phyloP scores from a whole-genome alignment of 1,140 invertebrate genomes.

The Drosophila willistoni region DNA sequence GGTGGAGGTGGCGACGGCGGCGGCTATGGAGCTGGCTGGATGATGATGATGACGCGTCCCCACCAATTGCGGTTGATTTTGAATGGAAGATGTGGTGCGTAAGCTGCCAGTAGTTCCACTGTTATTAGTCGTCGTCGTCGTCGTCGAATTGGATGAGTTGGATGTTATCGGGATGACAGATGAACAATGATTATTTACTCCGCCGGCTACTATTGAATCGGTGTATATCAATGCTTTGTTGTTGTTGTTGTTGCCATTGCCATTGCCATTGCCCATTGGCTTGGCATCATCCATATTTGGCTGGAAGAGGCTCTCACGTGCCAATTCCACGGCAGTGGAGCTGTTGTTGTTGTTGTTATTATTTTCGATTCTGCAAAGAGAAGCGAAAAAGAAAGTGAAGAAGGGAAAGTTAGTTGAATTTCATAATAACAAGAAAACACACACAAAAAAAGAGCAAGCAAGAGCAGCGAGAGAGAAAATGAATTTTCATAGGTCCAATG shows the following conservation, averaged over 20 bases:
- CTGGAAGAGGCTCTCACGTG: constrained; percentile 81
- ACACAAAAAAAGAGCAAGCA: not conserved
- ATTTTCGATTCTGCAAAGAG: constrained; percentile 67
- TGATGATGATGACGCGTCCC: constrained; percentile 18
- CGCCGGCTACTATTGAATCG: not conserved
- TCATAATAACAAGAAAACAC: constrained; percentile 12
- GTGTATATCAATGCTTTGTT: constrained; percentile 1
- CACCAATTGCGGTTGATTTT: constrained; percentile 55
- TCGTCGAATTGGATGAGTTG: not conserved
- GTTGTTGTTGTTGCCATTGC: not conserved
- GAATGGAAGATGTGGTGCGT: constrained; percentile 60
- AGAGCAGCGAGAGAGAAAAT: not conserved
- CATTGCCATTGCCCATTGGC: constrained; percentile 51
- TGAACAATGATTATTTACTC: not conserved
- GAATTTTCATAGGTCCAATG: not conserved
- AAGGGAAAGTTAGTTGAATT: constrained; percentile 68
- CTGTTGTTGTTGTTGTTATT: constrained; percentile 33
- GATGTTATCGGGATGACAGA: not conserved
- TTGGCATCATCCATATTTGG: constrained; percentile 75
- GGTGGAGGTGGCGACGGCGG: not conserved
- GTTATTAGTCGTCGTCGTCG: not conserved
- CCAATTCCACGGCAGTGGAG: constrained; percentile 61
- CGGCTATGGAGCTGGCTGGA: constrained; percentile 5
- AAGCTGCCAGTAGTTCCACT: not conserved
- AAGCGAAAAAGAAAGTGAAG: constrained; percentile 66